Evolutionary conservation across 2,113 vertebrate genomes (phyloP).

Genomic region (Dissostichus mawsoni): DNA sequence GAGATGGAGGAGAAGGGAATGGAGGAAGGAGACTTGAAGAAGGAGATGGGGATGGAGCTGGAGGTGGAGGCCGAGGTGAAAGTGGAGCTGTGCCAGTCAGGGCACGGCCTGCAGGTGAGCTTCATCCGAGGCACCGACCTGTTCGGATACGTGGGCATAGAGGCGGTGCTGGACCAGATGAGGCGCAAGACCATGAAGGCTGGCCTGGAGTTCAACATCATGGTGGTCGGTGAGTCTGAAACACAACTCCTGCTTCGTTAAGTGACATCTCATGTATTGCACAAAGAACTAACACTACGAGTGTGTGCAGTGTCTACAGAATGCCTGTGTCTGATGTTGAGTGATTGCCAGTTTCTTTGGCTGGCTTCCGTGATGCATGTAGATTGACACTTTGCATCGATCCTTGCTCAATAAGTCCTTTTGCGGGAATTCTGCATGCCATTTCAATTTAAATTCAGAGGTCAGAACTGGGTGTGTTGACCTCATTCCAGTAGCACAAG

Average conservation of each 20-base stretch:
- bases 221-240: constrained; percentile 93
- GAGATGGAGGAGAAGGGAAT: constrained; percentile 62
- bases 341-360: too few relatives aligned
- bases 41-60: constrained; percentile 35
- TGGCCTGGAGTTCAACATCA: constrained; percentile 97
- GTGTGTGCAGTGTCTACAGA: not conserved
- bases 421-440: too few relatives aligned
- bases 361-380: too few relatives aligned
- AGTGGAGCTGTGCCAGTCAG: constrained; percentile 48
- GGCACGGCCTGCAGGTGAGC: constrained; percentile 53
- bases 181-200: constrained; percentile 95
- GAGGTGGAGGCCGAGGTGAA: constrained; percentile 58
- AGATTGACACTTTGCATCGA: too few relatives aligned
- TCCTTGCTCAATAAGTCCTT: too few relatives aligned
- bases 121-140: constrained; percentile 79
- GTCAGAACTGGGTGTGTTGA: too few relatives aligned
- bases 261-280: not conserved
- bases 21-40: constrained; percentile 41
- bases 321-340: not conserved
- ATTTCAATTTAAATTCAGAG: too few relatives aligned
- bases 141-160: constrained; percentile 93
- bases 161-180: constrained; percentile 95
- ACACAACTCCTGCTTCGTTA: not conserved
- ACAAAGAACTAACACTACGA: not conserved
- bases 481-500: too few relatives aligned